These are phyloP conservation scores for Prunella fulvescens DNA, from an alignment of 2,113 vertebrate genomes.

Conservation along the genomic window DNA sequence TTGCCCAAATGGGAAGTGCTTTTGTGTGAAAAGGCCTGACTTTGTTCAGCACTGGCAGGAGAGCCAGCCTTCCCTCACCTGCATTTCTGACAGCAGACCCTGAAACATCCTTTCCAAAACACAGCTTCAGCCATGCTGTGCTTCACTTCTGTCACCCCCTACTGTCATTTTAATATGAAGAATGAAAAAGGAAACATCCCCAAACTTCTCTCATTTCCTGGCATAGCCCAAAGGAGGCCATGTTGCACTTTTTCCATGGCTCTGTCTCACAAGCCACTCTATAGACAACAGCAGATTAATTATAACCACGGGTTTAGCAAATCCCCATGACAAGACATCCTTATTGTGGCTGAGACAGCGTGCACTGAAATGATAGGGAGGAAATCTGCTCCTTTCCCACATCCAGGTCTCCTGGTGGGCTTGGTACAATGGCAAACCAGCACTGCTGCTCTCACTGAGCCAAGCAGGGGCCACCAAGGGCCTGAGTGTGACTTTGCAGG, in stretches of 20 bases:
- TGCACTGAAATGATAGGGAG: slow-evolving; percentile 36
- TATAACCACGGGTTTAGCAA: slow-evolving; percentile 56
- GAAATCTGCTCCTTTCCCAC: background rate
- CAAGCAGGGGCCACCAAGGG: accelerated
- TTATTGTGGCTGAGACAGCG: background rate
- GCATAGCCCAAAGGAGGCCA: slow-evolving; percentile 42
- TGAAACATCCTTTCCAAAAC: background rate
- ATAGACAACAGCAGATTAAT: slow-evolving; percentile 63
- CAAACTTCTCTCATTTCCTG: slow-evolving; percentile 27
- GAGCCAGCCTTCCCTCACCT: background rate
- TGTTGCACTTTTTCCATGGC: slow-evolving; percentile 1
- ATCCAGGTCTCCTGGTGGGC: background rate
- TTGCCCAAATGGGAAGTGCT: background rate
- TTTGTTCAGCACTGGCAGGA: background rate
- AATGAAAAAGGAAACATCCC: background rate
- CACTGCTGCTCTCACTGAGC: background rate
- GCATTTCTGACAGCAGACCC: background rate
- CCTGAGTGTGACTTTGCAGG: background rate
- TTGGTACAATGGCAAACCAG: background rate
- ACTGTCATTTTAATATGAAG: background rate
- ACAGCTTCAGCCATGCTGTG: background rate
- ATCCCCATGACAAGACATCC: slow-evolving; percentile 50
- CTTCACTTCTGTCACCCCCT: background rate
- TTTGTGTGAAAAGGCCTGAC: background rate
- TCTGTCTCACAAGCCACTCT: slow-evolving; percentile 36